Conservation (phyloP, 2,113 vertebrate genomes). For the Elgaria multicarinata region DNA sequence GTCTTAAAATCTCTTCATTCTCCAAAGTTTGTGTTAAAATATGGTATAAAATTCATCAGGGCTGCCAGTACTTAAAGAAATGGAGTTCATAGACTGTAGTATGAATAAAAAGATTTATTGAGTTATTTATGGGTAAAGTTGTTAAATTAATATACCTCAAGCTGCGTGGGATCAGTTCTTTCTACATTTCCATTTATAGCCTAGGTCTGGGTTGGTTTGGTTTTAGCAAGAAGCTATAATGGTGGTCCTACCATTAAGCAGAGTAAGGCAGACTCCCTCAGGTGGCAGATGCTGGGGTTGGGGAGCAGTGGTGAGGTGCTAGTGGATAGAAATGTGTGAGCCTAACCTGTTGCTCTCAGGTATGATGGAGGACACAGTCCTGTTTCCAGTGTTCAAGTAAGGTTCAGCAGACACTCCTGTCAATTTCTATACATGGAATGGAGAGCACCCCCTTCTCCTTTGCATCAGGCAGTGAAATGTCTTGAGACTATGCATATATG, state of each 20-base stretch:
- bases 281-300: not conserved
- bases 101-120: not conserved
- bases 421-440: not conserved
- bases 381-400: not conserved
- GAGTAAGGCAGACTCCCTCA: too few species aligned
- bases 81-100: not conserved
- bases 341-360: not conserved
- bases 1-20: not conserved
- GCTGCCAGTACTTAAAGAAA: not conserved
- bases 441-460: not conserved
- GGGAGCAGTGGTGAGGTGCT: not conserved
- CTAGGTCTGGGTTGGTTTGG: too few species aligned
- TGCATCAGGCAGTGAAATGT: not conserved
- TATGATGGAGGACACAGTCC: not conserved
- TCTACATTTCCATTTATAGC: not conserved
- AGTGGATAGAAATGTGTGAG: not conserved
- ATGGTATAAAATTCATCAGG: not conserved
- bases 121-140: not conserved
- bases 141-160: not conserved
- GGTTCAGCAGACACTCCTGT: not conserved
- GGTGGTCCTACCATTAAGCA: not conserved
- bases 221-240: too few species aligned
- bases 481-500: too few species aligned
- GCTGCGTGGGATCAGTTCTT: too few species aligned
- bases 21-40: not conserved